phyloP scores from a whole-genome alignment of 2,797 vertebrate genomes.

The Alosa sapidissima region DNA sequence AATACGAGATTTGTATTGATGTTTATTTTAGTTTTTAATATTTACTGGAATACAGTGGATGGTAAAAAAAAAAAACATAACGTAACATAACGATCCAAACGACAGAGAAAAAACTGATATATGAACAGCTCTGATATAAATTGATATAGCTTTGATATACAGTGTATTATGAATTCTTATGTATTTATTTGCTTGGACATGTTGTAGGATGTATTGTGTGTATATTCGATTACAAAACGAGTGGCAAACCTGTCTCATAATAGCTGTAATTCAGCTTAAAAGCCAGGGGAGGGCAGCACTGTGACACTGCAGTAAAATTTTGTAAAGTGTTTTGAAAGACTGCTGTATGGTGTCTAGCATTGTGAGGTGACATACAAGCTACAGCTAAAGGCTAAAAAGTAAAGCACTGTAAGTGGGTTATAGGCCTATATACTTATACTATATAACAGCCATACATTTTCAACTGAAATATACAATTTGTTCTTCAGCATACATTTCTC shows the following conservation, averaged over 20 bases:
- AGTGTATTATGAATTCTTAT: not conserved
- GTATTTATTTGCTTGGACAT: not conserved
- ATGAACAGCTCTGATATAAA: not conserved
- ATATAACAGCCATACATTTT: not conserved
- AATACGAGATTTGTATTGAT: not conserved
- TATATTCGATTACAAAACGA: not conserved
- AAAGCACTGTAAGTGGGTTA: not conserved
- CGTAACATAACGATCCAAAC: too few species aligned
- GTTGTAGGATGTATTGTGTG: not conserved
- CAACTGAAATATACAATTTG: not conserved
- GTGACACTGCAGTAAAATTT: constrained; percentile 28
- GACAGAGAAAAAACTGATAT: too few species aligned
- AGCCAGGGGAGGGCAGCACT: not conserved
- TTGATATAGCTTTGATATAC: not conserved
- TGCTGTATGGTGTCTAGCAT: not conserved
- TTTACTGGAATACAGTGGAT: not conserved
- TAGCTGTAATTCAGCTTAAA: not conserved
- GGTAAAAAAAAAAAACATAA: not conserved
- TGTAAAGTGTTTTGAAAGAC: constrained; percentile 25
- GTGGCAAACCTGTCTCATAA: not conserved
- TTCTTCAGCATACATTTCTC: not conserved
- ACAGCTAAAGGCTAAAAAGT: not conserved
- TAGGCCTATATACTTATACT: not conserved
- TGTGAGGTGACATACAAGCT: not conserved
- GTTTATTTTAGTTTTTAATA: not conserved